phyloP scores from a whole-genome alignment of 2,113 vertebrate species.

The Camelus bactrianus region DNA sequence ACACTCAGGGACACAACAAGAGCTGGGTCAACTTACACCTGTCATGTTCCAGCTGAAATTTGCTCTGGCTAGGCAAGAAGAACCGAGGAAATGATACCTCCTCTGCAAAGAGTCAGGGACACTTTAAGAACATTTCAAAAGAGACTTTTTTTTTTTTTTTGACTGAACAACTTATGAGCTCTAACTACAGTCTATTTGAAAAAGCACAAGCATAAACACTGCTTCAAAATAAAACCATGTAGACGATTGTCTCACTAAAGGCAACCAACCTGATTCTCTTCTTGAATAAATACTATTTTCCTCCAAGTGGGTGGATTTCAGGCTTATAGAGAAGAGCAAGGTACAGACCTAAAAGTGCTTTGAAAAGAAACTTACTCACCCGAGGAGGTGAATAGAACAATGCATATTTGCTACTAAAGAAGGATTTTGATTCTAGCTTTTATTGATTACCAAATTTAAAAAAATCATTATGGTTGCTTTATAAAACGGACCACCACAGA shows the following conservation, averaged over 20 bases:
- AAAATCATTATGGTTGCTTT: constrained; percentile 59
- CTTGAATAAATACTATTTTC: constrained; percentile 37
- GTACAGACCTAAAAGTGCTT: constrained; percentile 5
- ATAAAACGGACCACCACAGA: constrained; percentile 13
- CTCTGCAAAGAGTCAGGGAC: neutral
- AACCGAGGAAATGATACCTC: neutral
- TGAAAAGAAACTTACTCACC: constrained; percentile 21
- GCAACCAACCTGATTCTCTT: neutral
- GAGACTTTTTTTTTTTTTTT: neutral
- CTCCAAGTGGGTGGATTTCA: neutral
- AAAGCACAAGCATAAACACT: neutral
- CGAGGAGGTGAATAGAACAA: neutral
- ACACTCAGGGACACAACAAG: neutral
- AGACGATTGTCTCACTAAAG: constrained; percentile 6
- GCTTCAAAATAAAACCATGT: neutral
- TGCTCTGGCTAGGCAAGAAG: neutral
- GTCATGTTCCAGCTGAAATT: neutral
- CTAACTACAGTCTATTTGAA: neutral
- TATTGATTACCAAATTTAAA: constrained; percentile 62
- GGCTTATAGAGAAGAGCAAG: neutral
- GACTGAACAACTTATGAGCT: neutral
- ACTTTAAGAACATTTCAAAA: constrained; percentile 13
- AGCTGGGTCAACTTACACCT: neutral
- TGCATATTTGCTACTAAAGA: constrained; percentile 52
- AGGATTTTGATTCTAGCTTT: constrained; percentile 53